A percentile compares a stretch with the other conserved stretches of the same genome.
phyloP scores from a whole-genome alignment of 2,888 invertebrate genomes.

The Oeneis ivallda region DNA sequence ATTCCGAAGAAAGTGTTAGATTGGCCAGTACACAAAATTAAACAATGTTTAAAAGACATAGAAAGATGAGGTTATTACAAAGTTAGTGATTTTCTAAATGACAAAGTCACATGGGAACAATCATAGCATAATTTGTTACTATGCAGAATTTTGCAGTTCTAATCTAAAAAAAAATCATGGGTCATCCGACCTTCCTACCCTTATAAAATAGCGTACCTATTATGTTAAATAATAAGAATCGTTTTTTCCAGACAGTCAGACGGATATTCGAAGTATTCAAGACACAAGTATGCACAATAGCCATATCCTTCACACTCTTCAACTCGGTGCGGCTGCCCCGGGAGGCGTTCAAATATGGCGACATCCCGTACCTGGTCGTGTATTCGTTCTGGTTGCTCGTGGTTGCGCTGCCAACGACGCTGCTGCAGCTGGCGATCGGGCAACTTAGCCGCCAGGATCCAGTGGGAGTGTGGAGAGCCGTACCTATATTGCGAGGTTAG shows the following conservation, averaged over 20 bases:
- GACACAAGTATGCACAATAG: conserved; percentile 80
- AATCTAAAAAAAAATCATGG: no score
- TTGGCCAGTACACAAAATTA: no score
- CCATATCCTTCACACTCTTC: conserved; percentile 82
- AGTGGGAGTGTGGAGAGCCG: conserved; percentile 85
- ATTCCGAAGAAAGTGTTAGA: no score
- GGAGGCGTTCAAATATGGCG: conserved; percentile 82
- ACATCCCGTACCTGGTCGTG: conserved; percentile 82
- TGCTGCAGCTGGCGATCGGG: conserved; percentile 84
- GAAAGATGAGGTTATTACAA: no score
- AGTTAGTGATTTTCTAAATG: no score
- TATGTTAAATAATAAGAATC: background rate
- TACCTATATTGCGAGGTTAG: conserved; percentile 84
- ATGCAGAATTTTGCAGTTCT: no score
- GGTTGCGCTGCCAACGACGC: conserved; percentile 81
- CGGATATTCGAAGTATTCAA: conserved; percentile 63
- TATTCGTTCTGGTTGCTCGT: conserved; percentile 82
- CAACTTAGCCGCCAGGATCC: conserved; percentile 85
- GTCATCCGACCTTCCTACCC: no score
- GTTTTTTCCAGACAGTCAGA: conserved; percentile 64
- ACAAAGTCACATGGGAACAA: no score
- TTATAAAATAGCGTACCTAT: background rate
- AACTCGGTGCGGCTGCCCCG: conserved; percentile 83
- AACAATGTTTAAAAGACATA: no score
- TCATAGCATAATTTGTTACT: no score